These are phyloP conservation scores for Ctenomys sociabilis DNA, from an alignment of 2,113 vertebrate genomes.

Conservation along the genomic window DNA sequence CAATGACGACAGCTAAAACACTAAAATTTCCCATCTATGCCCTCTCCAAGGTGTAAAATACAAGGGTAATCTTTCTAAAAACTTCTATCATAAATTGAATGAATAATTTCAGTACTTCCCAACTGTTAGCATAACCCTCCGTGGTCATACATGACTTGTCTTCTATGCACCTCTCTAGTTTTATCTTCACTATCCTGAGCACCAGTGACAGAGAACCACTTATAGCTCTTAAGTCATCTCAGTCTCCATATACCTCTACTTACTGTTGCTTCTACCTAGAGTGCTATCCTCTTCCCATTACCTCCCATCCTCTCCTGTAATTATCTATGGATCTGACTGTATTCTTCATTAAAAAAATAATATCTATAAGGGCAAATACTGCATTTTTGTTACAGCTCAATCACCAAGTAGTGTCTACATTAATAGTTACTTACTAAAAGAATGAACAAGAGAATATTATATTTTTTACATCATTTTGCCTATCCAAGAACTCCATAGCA, in stretches of 20 bases:
- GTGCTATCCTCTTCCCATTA: background rate
- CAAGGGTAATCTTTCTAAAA: conserved; percentile 52
- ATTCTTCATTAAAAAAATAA: conserved; percentile 45
- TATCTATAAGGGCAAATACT: conserved; percentile 28
- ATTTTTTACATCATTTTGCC: conserved; percentile 29
- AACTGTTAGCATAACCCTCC: background rate
- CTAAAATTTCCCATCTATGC: background rate
- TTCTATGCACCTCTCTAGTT: background rate
- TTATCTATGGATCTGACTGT: background rate
- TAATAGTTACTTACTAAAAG: conserved; percentile 54
- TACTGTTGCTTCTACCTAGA: conserved; percentile 24
- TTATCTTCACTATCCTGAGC: conserved; percentile 6
- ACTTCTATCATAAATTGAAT: background rate
- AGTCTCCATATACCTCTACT: background rate
- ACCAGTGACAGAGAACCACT: background rate
- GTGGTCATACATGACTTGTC: background rate
- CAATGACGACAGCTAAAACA: background rate
- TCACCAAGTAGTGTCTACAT: conserved; percentile 23
- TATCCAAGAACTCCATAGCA: background rate
- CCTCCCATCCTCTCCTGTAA: background rate
- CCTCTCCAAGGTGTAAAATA: background rate
- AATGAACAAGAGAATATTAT: conserved; percentile 46
- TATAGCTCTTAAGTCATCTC: conserved; percentile 11
- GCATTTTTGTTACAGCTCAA: conserved; percentile 30
- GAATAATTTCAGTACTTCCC: conserved; percentile 10